Conservation (phyloP, 2,113 vertebrate species). For the Pseudorasbora parva region DNA sequence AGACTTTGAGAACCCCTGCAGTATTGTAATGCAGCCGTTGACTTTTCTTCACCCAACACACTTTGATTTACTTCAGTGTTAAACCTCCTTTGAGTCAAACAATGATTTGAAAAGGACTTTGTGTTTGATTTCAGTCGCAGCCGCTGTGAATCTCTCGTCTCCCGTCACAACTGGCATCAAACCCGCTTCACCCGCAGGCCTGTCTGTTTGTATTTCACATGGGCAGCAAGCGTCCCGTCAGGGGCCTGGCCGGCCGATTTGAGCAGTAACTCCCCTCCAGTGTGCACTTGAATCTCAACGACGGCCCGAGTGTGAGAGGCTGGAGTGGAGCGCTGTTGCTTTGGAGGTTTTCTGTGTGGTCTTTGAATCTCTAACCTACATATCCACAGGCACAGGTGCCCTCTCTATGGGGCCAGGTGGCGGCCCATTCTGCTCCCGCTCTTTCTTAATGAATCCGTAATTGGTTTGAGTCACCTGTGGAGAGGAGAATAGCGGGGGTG, state of each 20-base stretch:
- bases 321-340: background rate
- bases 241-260: constrained; percentile 2
- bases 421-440: constrained; percentile 74
- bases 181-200: background rate
- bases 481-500: constrained; percentile 68
- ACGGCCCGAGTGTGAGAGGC: background rate
- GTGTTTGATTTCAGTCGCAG: background rate
- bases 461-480: constrained; percentile 78
- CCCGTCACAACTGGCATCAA: background rate
- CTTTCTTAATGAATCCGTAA: constrained; percentile 81
- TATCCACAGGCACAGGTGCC: constrained; percentile 77
- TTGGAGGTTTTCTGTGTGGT: constrained; percentile 55
- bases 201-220: constrained; percentile 11
- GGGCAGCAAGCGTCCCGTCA: constrained; percentile 3
- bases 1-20: no score
- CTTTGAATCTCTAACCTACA: constrained; percentile 66
- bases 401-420: constrained; percentile 80
- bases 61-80: background rate
- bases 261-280: constrained; percentile 14
- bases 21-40: background rate
- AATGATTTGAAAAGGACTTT: background rate
- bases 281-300: background rate
- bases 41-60: background rate
- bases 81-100: background rate
- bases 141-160: background rate